phyloP scores from a whole-genome alignment of 2,888 invertebrate species.

The Machimus atricapillus region DNA sequence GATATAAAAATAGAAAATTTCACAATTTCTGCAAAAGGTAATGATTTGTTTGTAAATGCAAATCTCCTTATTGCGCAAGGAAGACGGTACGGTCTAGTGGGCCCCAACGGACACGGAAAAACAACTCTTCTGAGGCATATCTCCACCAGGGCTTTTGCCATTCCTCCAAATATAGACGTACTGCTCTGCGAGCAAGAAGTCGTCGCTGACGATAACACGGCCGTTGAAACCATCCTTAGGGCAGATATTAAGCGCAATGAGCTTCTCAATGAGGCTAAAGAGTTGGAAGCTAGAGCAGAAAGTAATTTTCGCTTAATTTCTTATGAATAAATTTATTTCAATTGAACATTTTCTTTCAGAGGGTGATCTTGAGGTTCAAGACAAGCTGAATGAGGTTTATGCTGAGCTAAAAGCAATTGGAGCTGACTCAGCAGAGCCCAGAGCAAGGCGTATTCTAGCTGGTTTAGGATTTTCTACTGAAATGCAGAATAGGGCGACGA shows the following conservation, averaged over 20 bases:
- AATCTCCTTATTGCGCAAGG: slow-evolving; percentile 91
- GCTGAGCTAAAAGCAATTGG: slow-evolving; percentile 95
- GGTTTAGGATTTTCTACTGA: slow-evolving; percentile 92
- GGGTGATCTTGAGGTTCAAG: slow-evolving; percentile 77
- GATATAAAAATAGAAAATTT: slow-evolving; percentile 99
- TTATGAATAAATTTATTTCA: neutral
- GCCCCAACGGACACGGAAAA: slow-evolving; percentile 99
- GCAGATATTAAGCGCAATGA: slow-evolving; percentile 89
- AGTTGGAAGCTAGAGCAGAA: slow-evolving; percentile 77
- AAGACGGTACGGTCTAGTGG: slow-evolving; percentile 95
- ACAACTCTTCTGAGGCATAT: slow-evolving; percentile 95
- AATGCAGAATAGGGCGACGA: slow-evolving; percentile 91
- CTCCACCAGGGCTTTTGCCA: slow-evolving; percentile 86
- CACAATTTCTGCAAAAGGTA: slow-evolving; percentile 96
- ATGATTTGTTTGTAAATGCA: slow-evolving; percentile 96
- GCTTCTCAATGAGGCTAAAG: slow-evolving; percentile 82
- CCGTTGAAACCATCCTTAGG: slow-evolving; percentile 91
- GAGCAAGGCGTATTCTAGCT: slow-evolving; percentile 93
- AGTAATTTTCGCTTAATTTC: neutral
- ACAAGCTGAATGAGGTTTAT: slow-evolving; percentile 87
- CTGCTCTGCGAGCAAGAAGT: slow-evolving; percentile 98
- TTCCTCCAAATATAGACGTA: slow-evolving; percentile 95
- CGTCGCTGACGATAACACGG: slow-evolving; percentile 90
- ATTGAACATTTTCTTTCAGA: slow-evolving; percentile 53
- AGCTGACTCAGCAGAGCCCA: slow-evolving; percentile 96